These are phyloP conservation scores for Erpornis zantholeuca DNA, from an alignment of 2,113 vertebrate genomes.

Conservation along the genomic window DNA sequence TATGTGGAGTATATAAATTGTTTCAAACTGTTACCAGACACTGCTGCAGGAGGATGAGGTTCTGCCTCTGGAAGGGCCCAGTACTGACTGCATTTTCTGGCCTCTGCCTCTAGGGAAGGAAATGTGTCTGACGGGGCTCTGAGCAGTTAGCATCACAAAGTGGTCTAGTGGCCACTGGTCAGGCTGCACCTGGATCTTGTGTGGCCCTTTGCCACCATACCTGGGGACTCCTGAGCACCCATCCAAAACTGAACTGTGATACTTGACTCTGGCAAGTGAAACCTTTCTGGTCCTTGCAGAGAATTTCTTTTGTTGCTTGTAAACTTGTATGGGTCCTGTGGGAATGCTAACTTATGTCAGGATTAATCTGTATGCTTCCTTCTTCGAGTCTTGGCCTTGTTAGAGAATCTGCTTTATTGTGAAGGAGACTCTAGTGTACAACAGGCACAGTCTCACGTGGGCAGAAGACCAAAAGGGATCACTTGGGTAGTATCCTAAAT, in stretches of 20 bases:
- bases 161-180: background rate
- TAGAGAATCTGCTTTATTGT: background rate
- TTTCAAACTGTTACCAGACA: background rate
- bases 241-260: background rate
- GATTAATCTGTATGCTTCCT: background rate
- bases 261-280: background rate
- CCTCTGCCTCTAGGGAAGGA: background rate
- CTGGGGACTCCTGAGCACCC: background rate
- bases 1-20: background rate
- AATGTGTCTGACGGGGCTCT: background rate
- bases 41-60: rapidly evolving
- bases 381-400: background rate
- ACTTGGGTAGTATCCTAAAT: background rate
- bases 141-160: background rate
- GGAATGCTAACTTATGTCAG: background rate
- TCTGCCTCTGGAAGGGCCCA: background rate
- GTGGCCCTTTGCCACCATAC: background rate
- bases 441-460: background rate
- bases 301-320: background rate
- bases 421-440: background rate
- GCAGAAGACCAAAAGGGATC: background rate
- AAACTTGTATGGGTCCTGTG: background rate
- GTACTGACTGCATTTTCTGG: background rate
- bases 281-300: background rate
- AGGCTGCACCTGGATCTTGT: background rate